Evolutionary conservation across 2,888 invertebrate species (phyloP).

Genomic region (Phyllotreta cruciferae): DNA sequence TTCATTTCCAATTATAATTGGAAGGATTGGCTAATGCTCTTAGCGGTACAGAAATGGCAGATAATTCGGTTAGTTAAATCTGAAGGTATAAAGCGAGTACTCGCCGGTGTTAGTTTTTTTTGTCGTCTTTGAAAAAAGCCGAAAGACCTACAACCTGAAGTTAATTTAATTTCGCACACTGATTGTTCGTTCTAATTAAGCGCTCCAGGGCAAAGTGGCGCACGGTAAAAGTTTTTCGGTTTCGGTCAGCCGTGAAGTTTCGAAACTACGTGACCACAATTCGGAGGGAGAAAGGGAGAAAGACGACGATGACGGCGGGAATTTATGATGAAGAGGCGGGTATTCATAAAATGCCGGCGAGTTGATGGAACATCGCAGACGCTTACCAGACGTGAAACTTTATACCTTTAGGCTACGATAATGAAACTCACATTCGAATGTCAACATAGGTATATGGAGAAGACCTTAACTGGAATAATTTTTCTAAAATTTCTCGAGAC

Average conservation of each 20-base stretch:
- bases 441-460: no score
- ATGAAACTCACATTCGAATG: no score
- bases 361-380: constrained; percentile 1
- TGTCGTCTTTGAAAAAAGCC: no score
- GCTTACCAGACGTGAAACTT: not conserved
- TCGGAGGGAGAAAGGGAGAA: constrained; percentile 2
- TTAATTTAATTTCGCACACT: constrained; percentile 26
- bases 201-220: constrained; percentile 20
- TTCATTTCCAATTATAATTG: no score
- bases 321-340: constrained; percentile 20
- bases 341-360: constrained; percentile 6
- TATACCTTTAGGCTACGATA: no score
- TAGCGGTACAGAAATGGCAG: no score
- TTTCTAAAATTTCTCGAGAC: no score
- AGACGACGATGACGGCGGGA: constrained; percentile 9
- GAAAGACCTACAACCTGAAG: not conserved
- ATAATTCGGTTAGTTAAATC: no score
- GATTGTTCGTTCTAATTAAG: constrained; percentile 25
- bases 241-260: constrained; percentile 26
- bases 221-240: constrained; percentile 21
- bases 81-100: no score
- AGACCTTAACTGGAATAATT: no score
- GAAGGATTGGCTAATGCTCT: no score
- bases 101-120: no score
- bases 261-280: constrained; percentile 33